A percentile compares a stretch with the other conserved stretches of the same genome.
phyloP scores from a whole-genome alignment of 2,888 invertebrate species.

The Caradrina clavipalpis region DNA sequence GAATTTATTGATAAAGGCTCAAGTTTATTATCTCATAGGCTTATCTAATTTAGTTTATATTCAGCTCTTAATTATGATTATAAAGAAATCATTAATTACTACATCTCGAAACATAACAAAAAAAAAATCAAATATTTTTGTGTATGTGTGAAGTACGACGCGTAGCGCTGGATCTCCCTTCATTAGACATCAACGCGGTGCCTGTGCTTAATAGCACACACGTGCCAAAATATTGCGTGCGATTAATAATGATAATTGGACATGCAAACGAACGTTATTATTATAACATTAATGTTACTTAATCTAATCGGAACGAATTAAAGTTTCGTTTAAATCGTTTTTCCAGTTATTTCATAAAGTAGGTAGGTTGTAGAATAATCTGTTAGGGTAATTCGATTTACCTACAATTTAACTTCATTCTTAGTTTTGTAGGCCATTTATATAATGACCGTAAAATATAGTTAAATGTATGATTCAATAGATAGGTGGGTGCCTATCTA shows the following conservation, averaged over 20 bases:
- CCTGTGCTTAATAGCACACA: conserved; percentile 2
- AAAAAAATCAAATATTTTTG: too few relatives aligned
- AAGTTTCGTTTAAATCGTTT: conserved; percentile 37
- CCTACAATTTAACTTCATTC: conserved; percentile 48
- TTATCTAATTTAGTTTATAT: background rate
- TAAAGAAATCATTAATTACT: background rate
- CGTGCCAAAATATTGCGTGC: conserved; percentile 25
- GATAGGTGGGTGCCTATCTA: conserved; percentile 11
- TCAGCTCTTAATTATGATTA: background rate
- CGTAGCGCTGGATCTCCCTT: conserved; percentile 25
- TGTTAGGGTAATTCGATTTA: conserved; percentile 49
- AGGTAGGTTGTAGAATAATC: conserved; percentile 34
- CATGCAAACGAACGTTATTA: conserved; percentile 25
- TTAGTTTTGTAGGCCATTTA: conserved; percentile 43
- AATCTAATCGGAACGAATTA: conserved; percentile 25
- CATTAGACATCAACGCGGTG: conserved; percentile 71
- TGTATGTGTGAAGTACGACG: background rate
- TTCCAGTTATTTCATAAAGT: conserved; percentile 40
- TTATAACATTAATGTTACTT: conserved; percentile 14
- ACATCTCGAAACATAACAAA: background rate
- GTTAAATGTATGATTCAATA: conserved; percentile 12
- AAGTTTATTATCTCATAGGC: background rate
- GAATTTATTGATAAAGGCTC: conserved; percentile 5
- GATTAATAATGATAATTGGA: conserved; percentile 13
- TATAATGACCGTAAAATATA: conserved; percentile 48